Conservation (phyloP, 2,797 vertebrate genomes). For the Geotrypetes seraphini region DNA sequence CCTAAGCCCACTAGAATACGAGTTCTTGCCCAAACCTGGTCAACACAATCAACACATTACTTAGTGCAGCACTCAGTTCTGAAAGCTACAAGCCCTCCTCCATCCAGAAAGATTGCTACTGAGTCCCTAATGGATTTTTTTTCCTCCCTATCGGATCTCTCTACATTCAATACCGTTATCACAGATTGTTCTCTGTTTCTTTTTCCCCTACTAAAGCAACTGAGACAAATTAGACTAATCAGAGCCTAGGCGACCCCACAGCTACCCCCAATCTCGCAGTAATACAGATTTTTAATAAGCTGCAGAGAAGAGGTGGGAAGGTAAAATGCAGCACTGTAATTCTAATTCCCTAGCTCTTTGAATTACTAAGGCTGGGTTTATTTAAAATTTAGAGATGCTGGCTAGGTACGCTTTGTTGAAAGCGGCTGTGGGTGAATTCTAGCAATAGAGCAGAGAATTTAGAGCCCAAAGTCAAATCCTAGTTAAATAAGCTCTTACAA, state of each 20-base stretch:
- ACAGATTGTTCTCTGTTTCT: slow-evolving; percentile 1
- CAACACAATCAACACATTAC: slow-evolving; percentile 1
- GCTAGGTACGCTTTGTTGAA: slow-evolving; percentile 21
- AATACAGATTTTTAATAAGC: slow-evolving; percentile 9
- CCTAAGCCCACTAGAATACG: neutral
- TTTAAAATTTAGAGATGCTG: slow-evolving; percentile 24
- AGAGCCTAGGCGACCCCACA: slow-evolving; percentile 7
- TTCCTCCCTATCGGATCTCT: neutral
- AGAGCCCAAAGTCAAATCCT: no score
- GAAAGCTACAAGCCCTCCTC: no score
- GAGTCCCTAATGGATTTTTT: neutral
- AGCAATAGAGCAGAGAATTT: slow-evolving; percentile 30
- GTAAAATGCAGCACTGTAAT: slow-evolving; percentile 6
- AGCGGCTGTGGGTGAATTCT: slow-evolving; percentile 13
- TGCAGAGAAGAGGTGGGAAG: slow-evolving; percentile 4
- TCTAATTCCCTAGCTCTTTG: slow-evolving; percentile 10
- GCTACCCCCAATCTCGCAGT: neutral
- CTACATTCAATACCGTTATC: neutral
- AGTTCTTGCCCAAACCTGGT: neutral
- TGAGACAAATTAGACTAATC: neutral
- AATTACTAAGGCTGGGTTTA: slow-evolving; percentile 22
- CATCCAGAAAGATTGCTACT: neutral
- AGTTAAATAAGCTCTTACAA: no score
- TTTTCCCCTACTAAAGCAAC: neutral
- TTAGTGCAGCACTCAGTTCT: neutral